A percentile compares a stretch with the other conserved stretches of the same genome.
These are phyloP conservation scores for Epinephelus cyanopodus DNA, from an alignment of 2,113 vertebrate genomes.

Conservation along the genomic window DNA sequence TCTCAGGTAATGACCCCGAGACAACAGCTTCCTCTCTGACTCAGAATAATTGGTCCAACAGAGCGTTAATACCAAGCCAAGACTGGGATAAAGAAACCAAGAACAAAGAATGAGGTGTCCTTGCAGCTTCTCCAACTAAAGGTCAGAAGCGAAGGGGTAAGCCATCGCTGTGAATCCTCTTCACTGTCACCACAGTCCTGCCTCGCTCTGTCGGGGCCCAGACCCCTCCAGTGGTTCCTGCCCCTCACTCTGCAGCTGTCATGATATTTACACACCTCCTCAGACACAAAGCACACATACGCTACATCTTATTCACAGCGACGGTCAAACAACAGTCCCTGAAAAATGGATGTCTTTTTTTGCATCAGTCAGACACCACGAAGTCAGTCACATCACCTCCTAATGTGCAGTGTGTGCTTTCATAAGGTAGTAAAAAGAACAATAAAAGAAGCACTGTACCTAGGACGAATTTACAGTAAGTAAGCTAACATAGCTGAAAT, in stretches of 20 bases:
- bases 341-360: not conserved
- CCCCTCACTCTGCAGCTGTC: slow-evolving; percentile 60
- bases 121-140: slow-evolving; percentile 64
- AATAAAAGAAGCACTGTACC: not conserved
- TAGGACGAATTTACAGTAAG: not conserved
- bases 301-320: slow-evolving; percentile 34
- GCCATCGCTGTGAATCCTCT: slow-evolving; percentile 71
- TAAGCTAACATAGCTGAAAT: not conserved
- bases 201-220: slow-evolving; percentile 55
- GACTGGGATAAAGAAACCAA: slow-evolving; percentile 42
- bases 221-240: slow-evolving; percentile 62
- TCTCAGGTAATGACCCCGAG: slow-evolving; percentile 76
- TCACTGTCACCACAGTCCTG: slow-evolving; percentile 65
- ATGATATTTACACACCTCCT: slow-evolving; percentile 54
- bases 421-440: not conserved
- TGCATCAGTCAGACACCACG: not conserved
- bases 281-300: slow-evolving; percentile 51
- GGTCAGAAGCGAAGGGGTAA: slow-evolving; percentile 76
- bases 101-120: slow-evolving; percentile 67
- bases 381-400: slow-evolving; percentile 8
- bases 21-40: slow-evolving; percentile 73
- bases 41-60: slow-evolving; percentile 77
- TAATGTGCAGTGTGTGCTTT: slow-evolving; percentile 5
- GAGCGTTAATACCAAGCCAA: slow-evolving; percentile 70
- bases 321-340: not conserved